Evolutionary conservation across 2,888 invertebrate genomes (phyloP).

Genomic region (Orgyia antiqua): DNA sequence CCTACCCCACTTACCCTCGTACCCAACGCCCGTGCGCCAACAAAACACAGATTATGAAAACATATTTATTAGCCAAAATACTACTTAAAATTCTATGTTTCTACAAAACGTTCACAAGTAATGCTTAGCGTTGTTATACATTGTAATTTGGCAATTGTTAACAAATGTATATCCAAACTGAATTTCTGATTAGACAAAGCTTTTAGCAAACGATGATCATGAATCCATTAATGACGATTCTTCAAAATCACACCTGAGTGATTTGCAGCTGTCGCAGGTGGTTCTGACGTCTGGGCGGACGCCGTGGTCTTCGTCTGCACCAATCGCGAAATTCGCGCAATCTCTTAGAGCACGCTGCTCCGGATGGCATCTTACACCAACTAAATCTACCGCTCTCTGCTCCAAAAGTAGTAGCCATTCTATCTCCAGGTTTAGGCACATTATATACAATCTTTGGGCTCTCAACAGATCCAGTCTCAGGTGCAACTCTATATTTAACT

Average conservation of each 20-base stretch:
- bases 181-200: constrained; percentile 16
- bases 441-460: constrained; percentile 70
- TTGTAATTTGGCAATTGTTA: not conserved
- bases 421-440: constrained; percentile 61
- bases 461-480: constrained; percentile 49
- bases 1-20: constrained; percentile 40
- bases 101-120: constrained; percentile 48
- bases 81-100: constrained; percentile 58
- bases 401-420: constrained; percentile 66
- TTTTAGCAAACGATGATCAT: constrained; percentile 19
- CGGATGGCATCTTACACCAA: constrained; percentile 54
- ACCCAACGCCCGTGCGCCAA: constrained; percentile 47
- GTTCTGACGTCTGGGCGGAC: constrained; percentile 48
- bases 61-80: constrained; percentile 71
- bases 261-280: constrained; percentile 61
- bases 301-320: constrained; percentile 48
- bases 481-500: constrained; percentile 60
- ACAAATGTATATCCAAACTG: constrained; percentile 4
- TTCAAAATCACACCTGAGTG: constrained; percentile 66
- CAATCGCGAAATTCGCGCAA: constrained; percentile 48
- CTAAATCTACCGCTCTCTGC: constrained; percentile 41
- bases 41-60: constrained; percentile 70
- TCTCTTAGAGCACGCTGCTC: constrained; percentile 42
- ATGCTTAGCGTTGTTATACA: constrained; percentile 28
- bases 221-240: constrained; percentile 18